Base-by-base conservation (phyloP, 2,888 invertebrate species). In the Andrena marginata region DNA sequence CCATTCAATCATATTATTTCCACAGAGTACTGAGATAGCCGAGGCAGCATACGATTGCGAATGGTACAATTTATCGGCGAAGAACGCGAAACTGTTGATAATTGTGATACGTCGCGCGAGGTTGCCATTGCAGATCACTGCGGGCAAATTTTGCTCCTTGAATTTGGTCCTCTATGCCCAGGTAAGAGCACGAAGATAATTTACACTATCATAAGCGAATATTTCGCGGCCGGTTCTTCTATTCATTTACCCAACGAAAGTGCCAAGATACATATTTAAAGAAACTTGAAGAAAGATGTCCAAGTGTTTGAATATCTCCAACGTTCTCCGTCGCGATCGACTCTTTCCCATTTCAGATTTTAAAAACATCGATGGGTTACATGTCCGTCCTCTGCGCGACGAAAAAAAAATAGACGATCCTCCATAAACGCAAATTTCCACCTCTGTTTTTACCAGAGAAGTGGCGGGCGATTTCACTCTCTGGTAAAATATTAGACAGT, bases 361-460 rank as follows among this genome's bases (percentile, higher is more conserved):
- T 91, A 20, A 90, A 88, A 87, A 91, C 77, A 42, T 91, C 91
- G 5, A 72, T 88, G 80, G 84, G 87, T 16, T 91, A 91, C 63
- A 56, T 91, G 23, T 91, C 91, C 1, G 89, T 89, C 59, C 64
- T 91, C 0, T 85, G 75, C 54, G 86, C 91, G 1, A 76, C 77
- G 67, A 80, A 69, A 29, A 10, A 33, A 1, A 35, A 48, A 48
- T 65, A 64, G 29, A 5, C 16, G 42, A 16, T 42, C 42, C 42
- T 42, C 42, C 42, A 16, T 23, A 10, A 1, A 56, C 4, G 7
- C 10, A n/a, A 23, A 23, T 49, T 56, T 49, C 10, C 2, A 51
- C 23, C 8, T 4, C 10, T 4, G 13, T 42, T 56, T 26, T 67
- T 29, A 20, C 23, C 6, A 29, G 5, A 16, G 16, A 59, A 33